Conservation (phyloP, 2,888 invertebrate genomes). For the Agriopis aurantiaria region DNA sequence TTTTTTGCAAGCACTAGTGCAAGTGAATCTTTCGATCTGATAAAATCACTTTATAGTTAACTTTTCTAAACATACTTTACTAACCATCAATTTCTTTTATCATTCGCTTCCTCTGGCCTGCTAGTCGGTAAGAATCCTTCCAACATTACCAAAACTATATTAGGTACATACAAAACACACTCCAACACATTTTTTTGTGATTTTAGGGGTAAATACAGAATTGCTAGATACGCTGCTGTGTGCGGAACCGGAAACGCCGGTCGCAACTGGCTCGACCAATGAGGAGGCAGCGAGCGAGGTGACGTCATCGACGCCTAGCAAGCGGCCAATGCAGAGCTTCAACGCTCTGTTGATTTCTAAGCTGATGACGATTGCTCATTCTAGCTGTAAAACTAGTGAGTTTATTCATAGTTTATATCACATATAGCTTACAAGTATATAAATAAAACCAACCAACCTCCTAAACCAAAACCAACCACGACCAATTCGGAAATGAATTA, state of each 20-base stretch:
- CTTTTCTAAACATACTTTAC: conserved; percentile 31
- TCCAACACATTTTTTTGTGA: conserved; percentile 37
- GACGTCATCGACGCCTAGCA: conserved; percentile 57
- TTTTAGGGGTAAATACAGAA: conserved; percentile 92
- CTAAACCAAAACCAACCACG: too few species aligned
- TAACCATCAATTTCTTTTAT: conserved; percentile 54
- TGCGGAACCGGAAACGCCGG: conserved; percentile 79
- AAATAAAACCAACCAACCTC: too few species aligned
- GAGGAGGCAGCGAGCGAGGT: conserved; percentile 47
- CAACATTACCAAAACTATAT: conserved; percentile 31
- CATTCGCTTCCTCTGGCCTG: conserved; percentile 66
- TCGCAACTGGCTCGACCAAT: conserved; percentile 39
- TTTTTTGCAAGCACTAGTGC: not conserved
- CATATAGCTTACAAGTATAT: too few species aligned
- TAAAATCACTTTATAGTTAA: conserved; percentile 3
- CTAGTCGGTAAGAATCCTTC: conserved; percentile 71
- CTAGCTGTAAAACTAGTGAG: conserved; percentile 95
- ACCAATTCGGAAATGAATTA: too few species aligned
- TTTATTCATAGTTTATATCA: conserved; percentile 37
- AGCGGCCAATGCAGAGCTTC: conserved; percentile 88
- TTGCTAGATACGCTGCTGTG: conserved; percentile 92
- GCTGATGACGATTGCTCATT: conserved; percentile 92
- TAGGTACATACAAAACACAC: conserved; percentile 8
- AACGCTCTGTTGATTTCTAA: conserved; percentile 94
- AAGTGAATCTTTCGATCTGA: not conserved